Evolutionary conservation across 2,113 vertebrate species (phyloP), one percentile per base, ranked within the genome.

Genomic region (Agelaius tricolor): DNA sequence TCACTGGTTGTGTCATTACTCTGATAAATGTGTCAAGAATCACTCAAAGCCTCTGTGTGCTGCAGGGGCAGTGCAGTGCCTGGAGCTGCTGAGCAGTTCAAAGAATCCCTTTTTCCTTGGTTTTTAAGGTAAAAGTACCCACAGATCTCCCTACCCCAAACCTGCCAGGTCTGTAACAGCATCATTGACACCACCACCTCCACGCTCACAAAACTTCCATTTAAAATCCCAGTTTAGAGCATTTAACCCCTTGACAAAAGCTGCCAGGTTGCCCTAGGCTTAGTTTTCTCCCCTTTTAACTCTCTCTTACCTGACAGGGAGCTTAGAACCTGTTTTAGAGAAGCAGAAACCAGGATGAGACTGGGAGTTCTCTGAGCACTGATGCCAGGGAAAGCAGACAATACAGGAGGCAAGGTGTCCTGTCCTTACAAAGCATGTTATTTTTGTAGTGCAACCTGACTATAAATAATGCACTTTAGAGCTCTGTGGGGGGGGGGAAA

Each of bases 381-480:
- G 80, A 49, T 77, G 72, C 14, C 62, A 67, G 92, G 81, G 47
- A 76, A 75, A 90, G 61, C 35, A 24, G 77, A 67, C 19, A 69
- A 7, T 2, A 33, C 5, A 7, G 1, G 35, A 84, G 47, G 58
- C 41, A 86, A 24, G 68, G 8, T 46, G 79, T 55, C 71, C 72
- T 86, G 85, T 81, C 92, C 72, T 81, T 72, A 46, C 11, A 47
- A 91, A 80, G 57, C 13, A 11, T 65, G 84, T 92, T 83, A 80
- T 91, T 96, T 87, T 84, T 92, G 79, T 92, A 90, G 66, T 33
- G 24, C 39, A 43, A 84, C 46, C 58, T 5, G 44, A 94, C 24
- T 31, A 61, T 57, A 61, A 89, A 52, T 41, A 67, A 91, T 96
- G 98, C 97, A 98, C 97, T 98, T 98, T 97, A 98, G 90, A 85